phyloP scores from a whole-genome alignment of 1,140 invertebrate genomes.

The Ips nitidus region DNA sequence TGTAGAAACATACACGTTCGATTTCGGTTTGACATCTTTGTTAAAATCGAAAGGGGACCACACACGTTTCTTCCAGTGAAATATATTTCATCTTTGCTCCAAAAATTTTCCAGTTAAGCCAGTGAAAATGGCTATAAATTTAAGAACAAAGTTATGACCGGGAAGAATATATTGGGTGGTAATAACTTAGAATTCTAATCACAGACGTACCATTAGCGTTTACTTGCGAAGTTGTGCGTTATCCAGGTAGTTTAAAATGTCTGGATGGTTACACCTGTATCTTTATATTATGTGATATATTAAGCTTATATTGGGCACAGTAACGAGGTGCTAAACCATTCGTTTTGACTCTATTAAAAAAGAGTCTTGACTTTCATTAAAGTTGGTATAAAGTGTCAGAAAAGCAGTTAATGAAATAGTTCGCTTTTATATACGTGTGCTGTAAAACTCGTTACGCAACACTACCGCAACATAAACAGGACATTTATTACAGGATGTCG shows the following conservation, averaged over 20 bases:
- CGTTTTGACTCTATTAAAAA: too few relatives aligned
- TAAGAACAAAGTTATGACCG: neutral
- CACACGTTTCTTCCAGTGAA: too few relatives aligned
- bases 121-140: neutral
- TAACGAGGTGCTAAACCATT: too few relatives aligned
- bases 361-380: too few relatives aligned
- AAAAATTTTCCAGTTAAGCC: too few relatives aligned
- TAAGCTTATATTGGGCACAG: too few relatives aligned
- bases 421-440: conserved; percentile 7
- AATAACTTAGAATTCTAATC: neutral
- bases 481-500: conserved; percentile 19
- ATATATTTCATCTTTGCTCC: too few relatives aligned
- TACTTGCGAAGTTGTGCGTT: conserved; percentile 4
- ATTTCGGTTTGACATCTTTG: neutral
- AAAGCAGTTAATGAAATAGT: conserved; percentile 6
- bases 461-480: conserved; percentile 9
- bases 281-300: neutral
- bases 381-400: too few relatives aligned
- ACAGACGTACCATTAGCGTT: conserved; percentile 1
- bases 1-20: neutral
- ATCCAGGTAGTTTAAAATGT: conserved; percentile 11
- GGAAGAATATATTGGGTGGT: neutral
- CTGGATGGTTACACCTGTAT: conserved; percentile 4
- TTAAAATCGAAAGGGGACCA: too few relatives aligned
- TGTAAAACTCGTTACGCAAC: conserved; percentile 8